These are phyloP conservation scores for Hirtodrosophila histrioides DNA, from an alignment of 2,888 invertebrate genomes.

Conservation along the genomic window DNA sequence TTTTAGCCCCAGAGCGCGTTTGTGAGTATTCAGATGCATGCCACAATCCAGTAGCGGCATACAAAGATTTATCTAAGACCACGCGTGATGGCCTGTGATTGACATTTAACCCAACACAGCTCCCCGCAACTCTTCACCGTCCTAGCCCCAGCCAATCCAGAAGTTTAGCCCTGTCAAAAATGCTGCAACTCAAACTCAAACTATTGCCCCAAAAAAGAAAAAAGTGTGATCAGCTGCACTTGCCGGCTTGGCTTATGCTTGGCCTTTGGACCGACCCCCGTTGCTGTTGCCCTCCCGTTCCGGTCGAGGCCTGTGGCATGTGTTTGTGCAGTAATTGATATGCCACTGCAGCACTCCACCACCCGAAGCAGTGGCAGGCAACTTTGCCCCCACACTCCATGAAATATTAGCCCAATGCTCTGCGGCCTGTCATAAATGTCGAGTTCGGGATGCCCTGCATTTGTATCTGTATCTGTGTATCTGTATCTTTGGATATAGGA, in stretches of 20 bases:
- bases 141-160: slow-evolving; percentile 6
- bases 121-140: slow-evolving; percentile 13
- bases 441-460: slow-evolving; percentile 40
- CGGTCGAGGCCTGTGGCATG: slow-evolving; percentile 56
- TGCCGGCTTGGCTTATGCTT: slow-evolving; percentile 41
- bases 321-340: slow-evolving; percentile 83
- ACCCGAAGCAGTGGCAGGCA: slow-evolving; percentile 24
- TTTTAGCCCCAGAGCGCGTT: too few relatives aligned
- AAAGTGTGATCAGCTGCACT: slow-evolving; percentile 81
- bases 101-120: slow-evolving; percentile 58
- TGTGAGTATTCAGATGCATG: neutral
- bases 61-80: slow-evolving; percentile 6
- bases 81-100: slow-evolving; percentile 55
- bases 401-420: slow-evolving; percentile 73
- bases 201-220: slow-evolving; percentile 5
- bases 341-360: slow-evolving; percentile 68
- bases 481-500: slow-evolving; percentile 41
- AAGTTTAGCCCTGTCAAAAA: slow-evolving; percentile 70
- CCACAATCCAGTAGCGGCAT: neutral
- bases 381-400: slow-evolving; percentile 60
- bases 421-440: slow-evolving; percentile 78
- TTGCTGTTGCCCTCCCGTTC: slow-evolving; percentile 7
- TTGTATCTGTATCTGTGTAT: slow-evolving; percentile 42
- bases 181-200: slow-evolving; percentile 33
- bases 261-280: neutral